Evolutionary conservation across 2,888 invertebrate species (phyloP).

Genomic region (Platycnemis pennipes): DNA sequence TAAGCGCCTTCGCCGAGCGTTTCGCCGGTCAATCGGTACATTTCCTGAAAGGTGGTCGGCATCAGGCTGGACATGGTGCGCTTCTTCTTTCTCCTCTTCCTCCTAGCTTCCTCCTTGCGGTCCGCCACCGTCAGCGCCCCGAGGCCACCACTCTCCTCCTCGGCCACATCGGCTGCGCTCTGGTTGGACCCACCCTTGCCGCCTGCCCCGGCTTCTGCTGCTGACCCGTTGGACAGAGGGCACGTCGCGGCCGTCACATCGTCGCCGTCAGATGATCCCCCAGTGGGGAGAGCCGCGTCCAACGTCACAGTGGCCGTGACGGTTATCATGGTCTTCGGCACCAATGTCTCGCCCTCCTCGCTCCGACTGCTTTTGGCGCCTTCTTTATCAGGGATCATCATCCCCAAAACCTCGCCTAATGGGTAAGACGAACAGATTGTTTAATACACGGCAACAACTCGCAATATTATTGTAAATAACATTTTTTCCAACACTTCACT

Average conservation of each 20-base stretch:
- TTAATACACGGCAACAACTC: too few relatives aligned
- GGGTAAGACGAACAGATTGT: background rate
- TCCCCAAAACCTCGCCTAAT: constrained; percentile 59
- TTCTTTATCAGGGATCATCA: constrained; percentile 47
- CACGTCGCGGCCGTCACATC: background rate
- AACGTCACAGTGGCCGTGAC: constrained; percentile 60
- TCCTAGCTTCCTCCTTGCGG: constrained; percentile 93
- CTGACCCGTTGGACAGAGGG: background rate
- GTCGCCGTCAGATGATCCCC: background rate
- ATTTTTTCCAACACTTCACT: too few relatives aligned
- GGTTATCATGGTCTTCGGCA: constrained; percentile 53
- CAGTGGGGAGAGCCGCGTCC: constrained; percentile 21
- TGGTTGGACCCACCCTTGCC: constrained; percentile 39
- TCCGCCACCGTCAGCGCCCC: constrained; percentile 76
- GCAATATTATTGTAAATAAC: too few relatives aligned
- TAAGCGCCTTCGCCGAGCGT: constrained; percentile 98
- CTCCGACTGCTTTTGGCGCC: constrained; percentile 31
- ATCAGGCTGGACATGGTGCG: constrained; percentile 91
- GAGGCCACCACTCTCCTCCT: constrained; percentile 49
- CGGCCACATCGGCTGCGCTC: constrained; percentile 55
- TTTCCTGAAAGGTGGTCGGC: constrained; percentile 95
- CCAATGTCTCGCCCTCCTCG: constrained; percentile 34
- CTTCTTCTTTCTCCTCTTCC: constrained; percentile 94
- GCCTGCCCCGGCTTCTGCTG: background rate
- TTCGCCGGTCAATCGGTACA: constrained; percentile 97